Evolutionary conservation across 1,140 invertebrate species (phyloP).

Genomic region (Drosophila paulistorum): DNA sequence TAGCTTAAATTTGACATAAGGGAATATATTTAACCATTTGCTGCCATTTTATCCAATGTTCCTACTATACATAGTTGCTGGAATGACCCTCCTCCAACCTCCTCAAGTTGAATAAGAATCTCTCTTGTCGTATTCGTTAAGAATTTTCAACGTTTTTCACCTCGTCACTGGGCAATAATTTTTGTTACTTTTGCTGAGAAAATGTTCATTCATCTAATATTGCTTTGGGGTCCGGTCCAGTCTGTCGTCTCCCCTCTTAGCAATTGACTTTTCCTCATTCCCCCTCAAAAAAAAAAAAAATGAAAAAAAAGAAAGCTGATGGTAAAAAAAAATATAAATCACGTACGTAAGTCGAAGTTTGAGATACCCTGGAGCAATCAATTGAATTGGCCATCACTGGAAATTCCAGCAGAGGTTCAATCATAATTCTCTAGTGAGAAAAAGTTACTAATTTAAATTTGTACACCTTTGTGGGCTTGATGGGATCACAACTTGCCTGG

Average conservation of each 20-base stretch:
- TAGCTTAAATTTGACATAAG: constrained; percentile 46
- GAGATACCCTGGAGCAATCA: background rate
- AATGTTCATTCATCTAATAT: constrained; percentile 75
- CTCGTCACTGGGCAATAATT: constrained; percentile 80
- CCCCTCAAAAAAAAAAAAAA: background rate
- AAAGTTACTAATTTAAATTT: too few relatives aligned
- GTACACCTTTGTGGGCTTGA: too few relatives aligned
- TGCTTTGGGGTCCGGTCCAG: constrained; percentile 34
- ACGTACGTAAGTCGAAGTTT: too few relatives aligned
- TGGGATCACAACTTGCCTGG: too few relatives aligned
- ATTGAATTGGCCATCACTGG: too few relatives aligned
- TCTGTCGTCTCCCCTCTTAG: constrained; percentile 42
- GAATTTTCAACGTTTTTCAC: constrained; percentile 60
- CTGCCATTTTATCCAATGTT: constrained; percentile 24
- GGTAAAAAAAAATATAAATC: too few relatives aligned
- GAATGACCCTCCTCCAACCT: constrained; percentile 44
- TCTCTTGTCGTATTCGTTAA: constrained; percentile 69
- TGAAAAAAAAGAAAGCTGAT: background rate
- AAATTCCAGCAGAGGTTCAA: too few relatives aligned
- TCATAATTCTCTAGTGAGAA: too few relatives aligned
- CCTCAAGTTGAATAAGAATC: constrained; percentile 52
- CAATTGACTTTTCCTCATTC: constrained; percentile 61
- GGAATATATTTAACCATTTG: constrained; percentile 30
- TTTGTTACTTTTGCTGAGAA: constrained; percentile 43
- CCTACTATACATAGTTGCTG: constrained; percentile 7